Base-by-base conservation (phyloP, 2,113 vertebrate species). In the Lamprotornis superbus region DNA sequence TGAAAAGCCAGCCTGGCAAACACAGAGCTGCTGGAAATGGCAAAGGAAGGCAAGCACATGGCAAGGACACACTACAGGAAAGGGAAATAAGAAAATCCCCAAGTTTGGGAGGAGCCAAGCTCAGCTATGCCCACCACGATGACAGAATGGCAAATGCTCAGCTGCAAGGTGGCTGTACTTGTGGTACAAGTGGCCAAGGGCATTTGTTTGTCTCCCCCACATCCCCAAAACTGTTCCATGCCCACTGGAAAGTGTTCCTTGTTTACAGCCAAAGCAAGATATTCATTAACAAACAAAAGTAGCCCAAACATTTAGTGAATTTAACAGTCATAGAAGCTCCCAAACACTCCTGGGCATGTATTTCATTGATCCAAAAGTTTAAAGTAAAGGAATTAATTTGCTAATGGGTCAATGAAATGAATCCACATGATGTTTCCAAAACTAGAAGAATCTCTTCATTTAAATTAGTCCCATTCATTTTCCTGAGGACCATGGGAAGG, bases 391-490 rank as follows among this genome's bases (percentile, higher is more conserved):
- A 73, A 50, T 56, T 74, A 49, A 61, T 89, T 82, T 83, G 85
- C 46, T 89, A 78, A 83, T 76, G 53, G 87, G 67, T 65, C 84
- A 93, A 53, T 76, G 46, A 69, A 77, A 85, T 2, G 12, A 79
- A 68, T 44, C 50, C 37, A 23, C 59, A 40, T 37, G 24, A 73
- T 69, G 94, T 89, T 91, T 95, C 82, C 33, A 23, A 73, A 92
- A 83, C 16, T 40, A 85, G 70, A 91, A 82, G 65, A 79, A 42
- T 30, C 8, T 87, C 74, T 79, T 91, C 11, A 84, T 73, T 89
- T 84, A 82, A 91, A 92, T 84, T 78, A 89, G 77, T 25, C n/a
- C 24, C 37, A 73, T 94, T 85, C 40, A 61, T 94, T 90, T 85
- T 76, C 74, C 82, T 42, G 40, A 78, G 57, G 61, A 79, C 61